Percentiles rank a stretch among this genome's conserved stretches.
Conservation (phyloP, 1,140 invertebrate genomes). For the Drosophila ficusphila region DNA sequence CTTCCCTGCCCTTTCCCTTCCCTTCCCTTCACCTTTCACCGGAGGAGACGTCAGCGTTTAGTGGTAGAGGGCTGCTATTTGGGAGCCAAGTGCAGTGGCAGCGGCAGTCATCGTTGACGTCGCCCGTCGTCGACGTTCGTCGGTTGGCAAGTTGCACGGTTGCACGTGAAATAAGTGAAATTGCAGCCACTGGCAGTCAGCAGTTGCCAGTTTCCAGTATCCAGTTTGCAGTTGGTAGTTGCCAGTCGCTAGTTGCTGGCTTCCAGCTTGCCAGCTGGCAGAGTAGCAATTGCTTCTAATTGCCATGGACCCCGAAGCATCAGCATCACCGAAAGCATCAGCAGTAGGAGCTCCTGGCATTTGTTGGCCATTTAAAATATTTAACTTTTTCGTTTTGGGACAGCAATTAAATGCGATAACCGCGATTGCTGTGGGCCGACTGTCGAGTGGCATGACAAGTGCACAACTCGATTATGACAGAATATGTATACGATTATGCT, state of each 20-base stretch:
- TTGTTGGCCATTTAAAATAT: constrained; percentile 50
- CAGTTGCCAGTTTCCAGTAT: constrained; percentile 30
- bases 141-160: constrained; percentile 47
- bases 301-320: constrained; percentile 61
- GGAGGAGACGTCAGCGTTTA: constrained; percentile 33
- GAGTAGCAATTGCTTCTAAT: constrained; percentile 80
- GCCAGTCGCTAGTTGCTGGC: constrained; percentile 32
- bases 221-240: constrained; percentile 12
- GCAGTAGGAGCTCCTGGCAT: constrained; percentile 19
- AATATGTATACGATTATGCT: constrained; percentile 13
- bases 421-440: no score
- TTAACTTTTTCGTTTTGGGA: constrained; percentile 51
- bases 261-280: constrained; percentile 35
- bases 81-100: constrained; percentile 54
- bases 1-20: neutral
- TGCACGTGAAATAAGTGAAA: constrained; percentile 59
- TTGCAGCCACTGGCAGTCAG: constrained; percentile 44
- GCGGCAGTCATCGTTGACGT: constrained; percentile 44
- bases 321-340: constrained; percentile 10
- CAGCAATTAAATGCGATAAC: constrained; percentile 67
- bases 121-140: constrained; percentile 46
- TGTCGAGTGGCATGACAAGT: constrained; percentile 34
- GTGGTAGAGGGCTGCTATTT: constrained; percentile 34
- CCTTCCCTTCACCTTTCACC: constrained; percentile 18
- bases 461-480: constrained; percentile 63